Conservation (phyloP, 2,797 vertebrate genomes). For the Micropoecilia bifurca region DNA sequence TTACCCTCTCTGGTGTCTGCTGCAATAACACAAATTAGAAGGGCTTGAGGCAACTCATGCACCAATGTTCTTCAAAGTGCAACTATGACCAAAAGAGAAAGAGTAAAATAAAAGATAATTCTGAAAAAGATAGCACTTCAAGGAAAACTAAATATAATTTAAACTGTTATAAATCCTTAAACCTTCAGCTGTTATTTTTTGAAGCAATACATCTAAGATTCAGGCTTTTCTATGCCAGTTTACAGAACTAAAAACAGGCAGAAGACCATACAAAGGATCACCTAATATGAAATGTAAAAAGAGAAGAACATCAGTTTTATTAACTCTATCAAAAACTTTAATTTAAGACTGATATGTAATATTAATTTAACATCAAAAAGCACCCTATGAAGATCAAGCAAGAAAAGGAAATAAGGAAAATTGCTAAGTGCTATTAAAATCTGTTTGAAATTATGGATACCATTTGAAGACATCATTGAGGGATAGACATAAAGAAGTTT, state of each 20-base stretch:
- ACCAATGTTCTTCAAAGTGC: slow-evolving; percentile 34
- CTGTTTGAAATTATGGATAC: background rate
- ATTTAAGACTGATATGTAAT: background rate
- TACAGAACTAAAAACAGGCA: background rate
- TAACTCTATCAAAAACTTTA: background rate
- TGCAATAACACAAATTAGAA: slow-evolving; percentile 64
- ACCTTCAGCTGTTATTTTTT: slow-evolving; percentile 21
- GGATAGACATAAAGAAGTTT: background rate
- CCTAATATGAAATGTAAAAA: background rate
- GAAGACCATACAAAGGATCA: background rate
- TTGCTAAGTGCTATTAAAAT: background rate
- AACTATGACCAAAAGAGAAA: slow-evolving; percentile 21
- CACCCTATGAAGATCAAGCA: background rate
- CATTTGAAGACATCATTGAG: background rate
- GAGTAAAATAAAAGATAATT: slow-evolving; percentile 3
- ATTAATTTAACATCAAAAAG: background rate
- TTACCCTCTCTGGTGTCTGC: slow-evolving; percentile 52
- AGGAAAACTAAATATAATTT: slow-evolving; percentile 17
- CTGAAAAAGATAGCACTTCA: slow-evolving; percentile 11
- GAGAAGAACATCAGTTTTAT: background rate
- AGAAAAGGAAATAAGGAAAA: background rate
- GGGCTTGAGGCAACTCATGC: slow-evolving; percentile 29
- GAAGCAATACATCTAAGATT: slow-evolving; percentile 15
- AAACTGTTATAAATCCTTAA: slow-evolving; percentile 10
- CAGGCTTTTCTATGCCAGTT: background rate